Evolutionary conservation across 1,140 invertebrate genomes (phyloP), one percentile per base, ranked within the genome.

Genomic region (Brachystomella parvula): DNA sequence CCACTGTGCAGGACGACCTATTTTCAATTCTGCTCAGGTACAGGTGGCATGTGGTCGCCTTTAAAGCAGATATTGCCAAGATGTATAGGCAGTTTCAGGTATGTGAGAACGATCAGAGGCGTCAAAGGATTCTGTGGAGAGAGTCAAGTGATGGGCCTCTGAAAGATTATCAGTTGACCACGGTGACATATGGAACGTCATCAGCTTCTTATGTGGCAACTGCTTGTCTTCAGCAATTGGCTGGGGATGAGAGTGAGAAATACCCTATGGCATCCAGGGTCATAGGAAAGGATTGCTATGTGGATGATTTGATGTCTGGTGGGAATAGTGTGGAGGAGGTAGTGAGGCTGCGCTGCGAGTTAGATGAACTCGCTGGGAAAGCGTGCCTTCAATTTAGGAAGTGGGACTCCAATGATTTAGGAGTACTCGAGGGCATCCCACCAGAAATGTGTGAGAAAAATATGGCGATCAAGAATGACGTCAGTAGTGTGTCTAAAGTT

Each of bases 221-320:
- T 19, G 47, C 73, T 57, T 69, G 47, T 71, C 57, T 80, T 12
- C 59, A 62, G 33, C 61, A 74, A 35, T 60, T 73, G 28, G 32
- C 60, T 19, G 19, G 61, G 39, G 63, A 71, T 24, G 63, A 69
- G 61, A 35, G n/a, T 17, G n/a, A 47, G 0, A 26, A 44, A n/a
- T 73, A 56, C 39, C 73, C 70, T 1, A 2, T 30, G 2, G 72
- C 66, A 0, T 29, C 66, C 28, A 28, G 47, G 35, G 44, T 64
- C 24, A 15, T 70, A 2, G 31, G n/a, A 28, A 39, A 65, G 2
- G 66, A 74, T 30, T 64, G 69, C 24, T 74, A 74, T 35, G 76
- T 79, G 19, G 80, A 82, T 67, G 79, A 82, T 70, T 53, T 78
- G 2, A 39, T 79, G 28, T 75, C 74, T n/a, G 78, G 80, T 31